A percentile compares a stretch with the other conserved stretches of the same genome.
These are phyloP conservation scores for Erebia palarica DNA, from an alignment of 2,888 invertebrate genomes.

Conservation along the genomic window DNA sequence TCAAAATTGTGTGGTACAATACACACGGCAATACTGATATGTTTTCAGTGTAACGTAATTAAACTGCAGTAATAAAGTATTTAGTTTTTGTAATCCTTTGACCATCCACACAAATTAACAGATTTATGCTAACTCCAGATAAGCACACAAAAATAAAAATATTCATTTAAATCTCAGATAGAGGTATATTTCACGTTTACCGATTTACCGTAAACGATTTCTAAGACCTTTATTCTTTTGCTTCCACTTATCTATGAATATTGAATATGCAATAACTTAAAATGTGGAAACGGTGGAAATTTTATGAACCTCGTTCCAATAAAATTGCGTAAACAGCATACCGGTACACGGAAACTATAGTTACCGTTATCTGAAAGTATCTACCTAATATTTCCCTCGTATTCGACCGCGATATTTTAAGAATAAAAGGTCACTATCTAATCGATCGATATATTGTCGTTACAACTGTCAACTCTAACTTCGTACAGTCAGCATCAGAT, in stretches of 20 bases:
- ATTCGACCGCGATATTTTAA: constrained; percentile 27
- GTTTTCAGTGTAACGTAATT: no score
- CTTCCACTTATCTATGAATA: neutral
- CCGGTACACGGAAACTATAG: neutral
- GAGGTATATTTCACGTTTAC: no score
- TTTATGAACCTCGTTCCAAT: neutral
- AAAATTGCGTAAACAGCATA: neutral
- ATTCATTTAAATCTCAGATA: no score
- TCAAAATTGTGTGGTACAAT: no score
- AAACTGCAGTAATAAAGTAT: no score
- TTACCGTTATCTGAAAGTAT: neutral
- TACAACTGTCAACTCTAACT: constrained; percentile 57
- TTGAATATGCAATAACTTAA: neutral
- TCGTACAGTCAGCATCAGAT: constrained; percentile 41
- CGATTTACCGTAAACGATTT: no score
- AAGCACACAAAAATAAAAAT: no score
- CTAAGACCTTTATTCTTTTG: neutral
- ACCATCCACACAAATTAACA: no score
- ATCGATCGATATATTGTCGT: constrained; percentile 57
- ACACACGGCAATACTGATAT: no score
- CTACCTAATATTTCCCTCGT: neutral
- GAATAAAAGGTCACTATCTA: constrained; percentile 40
- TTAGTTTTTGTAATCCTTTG: no score
- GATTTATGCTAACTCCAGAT: no score
- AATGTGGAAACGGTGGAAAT: no score